These are phyloP conservation scores for Temnothorax longispinosus DNA, from an alignment of 1,140 invertebrate species.

Conservation along the genomic window DNA sequence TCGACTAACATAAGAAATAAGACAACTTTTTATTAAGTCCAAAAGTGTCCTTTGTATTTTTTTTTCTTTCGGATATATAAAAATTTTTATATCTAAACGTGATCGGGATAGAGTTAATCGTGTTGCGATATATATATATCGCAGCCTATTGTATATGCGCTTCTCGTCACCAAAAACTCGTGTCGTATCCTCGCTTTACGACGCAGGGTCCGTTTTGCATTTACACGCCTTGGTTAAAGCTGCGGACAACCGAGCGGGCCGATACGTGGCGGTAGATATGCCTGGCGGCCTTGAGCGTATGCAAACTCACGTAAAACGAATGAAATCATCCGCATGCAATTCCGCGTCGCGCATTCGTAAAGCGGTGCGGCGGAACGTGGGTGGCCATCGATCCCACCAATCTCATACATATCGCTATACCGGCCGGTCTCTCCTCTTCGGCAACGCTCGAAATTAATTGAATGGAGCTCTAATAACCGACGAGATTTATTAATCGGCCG, in stretches of 20 bases:
- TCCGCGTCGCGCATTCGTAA: constrained; percentile 20
- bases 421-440: constrained; percentile 19
- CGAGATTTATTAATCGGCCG: constrained; percentile 57
- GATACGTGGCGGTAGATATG: constrained; percentile 46
- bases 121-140: background rate
- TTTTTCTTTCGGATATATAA: background rate
- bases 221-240: constrained; percentile 38
- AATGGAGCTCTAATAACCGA: constrained; percentile 56
- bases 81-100: constrained; percentile 15
- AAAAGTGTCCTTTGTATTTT: background rate
- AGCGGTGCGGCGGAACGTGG: constrained; percentile 11
- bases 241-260: background rate
- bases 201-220: constrained; percentile 26
- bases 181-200: constrained; percentile 2
- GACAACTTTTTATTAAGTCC: background rate
- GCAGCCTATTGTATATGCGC: background rate
- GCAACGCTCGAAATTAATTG: constrained; percentile 36
- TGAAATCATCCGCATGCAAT: constrained; percentile 75
- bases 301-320: constrained; percentile 73
- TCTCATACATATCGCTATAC: background rate
- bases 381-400: constrained; percentile 41
- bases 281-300: constrained; percentile 68
- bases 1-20: background rate
- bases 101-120: constrained; percentile 24
- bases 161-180: background rate